phyloP scores from a whole-genome alignment of 2,888 invertebrate species.

The Cataglyphis livida region DNA sequence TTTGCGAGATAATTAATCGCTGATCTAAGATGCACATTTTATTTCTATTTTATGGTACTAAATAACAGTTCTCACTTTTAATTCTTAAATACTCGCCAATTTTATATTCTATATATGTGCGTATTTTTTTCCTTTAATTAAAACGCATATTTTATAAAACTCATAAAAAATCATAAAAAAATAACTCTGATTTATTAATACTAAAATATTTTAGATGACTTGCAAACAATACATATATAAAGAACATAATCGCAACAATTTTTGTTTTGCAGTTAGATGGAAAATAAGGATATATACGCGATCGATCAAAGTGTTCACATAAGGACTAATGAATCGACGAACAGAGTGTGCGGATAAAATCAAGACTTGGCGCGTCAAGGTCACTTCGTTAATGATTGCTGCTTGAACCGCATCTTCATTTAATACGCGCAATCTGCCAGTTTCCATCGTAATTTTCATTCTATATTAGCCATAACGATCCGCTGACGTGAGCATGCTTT shows the following conservation, averaged over 20 bases:
- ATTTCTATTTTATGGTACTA: conserved; percentile 7
- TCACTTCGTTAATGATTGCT: conserved; percentile 55
- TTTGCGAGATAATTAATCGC: conserved; percentile 39
- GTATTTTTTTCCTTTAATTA: too few relatives aligned
- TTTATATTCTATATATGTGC: not conserved
- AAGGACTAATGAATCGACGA: conserved; percentile 30
- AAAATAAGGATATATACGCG: not conserved
- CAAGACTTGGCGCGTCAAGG: conserved; percentile 32
- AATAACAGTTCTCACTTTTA: conserved; percentile 2
- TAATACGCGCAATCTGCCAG: conserved; percentile 12
- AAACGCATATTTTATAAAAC: not conserved
- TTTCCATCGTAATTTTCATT: conserved; percentile 41
- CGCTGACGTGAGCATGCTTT: conserved; percentile 53
- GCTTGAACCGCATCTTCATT: conserved; percentile 31
- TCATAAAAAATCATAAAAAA: not conserved
- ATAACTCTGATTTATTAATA: not conserved
- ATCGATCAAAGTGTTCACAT: not conserved
- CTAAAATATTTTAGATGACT: not conserved
- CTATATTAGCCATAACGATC: conserved; percentile 57
- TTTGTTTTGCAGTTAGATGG: not conserved
- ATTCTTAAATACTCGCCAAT: not conserved
- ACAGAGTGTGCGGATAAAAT: conserved; percentile 46
- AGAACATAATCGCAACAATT: not conserved
- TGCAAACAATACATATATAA: not conserved
- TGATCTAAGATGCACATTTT: not conserved